Evolutionary conservation across 2,888 invertebrate species (phyloP).

Genomic region (Syrista parreyssii): DNA sequence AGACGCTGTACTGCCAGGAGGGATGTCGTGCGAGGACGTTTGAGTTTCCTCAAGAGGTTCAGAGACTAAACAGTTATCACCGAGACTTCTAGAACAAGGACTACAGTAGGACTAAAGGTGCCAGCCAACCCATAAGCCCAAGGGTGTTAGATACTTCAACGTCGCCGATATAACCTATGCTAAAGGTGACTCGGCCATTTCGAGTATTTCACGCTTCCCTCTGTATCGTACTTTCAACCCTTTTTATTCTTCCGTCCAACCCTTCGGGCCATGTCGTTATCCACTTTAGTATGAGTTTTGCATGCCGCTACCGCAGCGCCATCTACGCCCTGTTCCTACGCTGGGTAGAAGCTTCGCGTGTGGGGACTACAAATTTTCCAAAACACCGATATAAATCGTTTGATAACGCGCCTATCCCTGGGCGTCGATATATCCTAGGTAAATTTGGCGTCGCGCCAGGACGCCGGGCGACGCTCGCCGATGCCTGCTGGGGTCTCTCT

Average conservation of each 20-base stretch:
- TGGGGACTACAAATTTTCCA: slow-evolving; percentile 53
- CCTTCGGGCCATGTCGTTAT: slow-evolving; percentile 30
- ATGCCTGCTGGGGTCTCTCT: not conserved
- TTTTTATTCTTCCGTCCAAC: slow-evolving; percentile 13
- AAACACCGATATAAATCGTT: slow-evolving; percentile 59
- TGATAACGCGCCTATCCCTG: slow-evolving; percentile 49
- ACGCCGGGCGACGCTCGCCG: not conserved
- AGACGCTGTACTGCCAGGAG: not conserved
- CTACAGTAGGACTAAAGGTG: not conserved
- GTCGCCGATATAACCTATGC: not conserved
- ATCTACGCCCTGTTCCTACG: not conserved
- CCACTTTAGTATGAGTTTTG: slow-evolving; percentile 25
- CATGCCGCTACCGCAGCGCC: not conserved
- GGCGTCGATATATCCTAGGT: slow-evolving; percentile 49
- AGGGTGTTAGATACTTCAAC: not conserved
- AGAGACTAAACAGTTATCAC: not conserved
- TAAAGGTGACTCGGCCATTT: not conserved
- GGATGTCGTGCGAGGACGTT: not conserved
- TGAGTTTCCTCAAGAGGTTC: not conserved
- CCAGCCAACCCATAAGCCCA: not conserved
- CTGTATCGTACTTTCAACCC: not conserved
- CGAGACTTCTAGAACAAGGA: not conserved
- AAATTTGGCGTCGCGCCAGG: slow-evolving; percentile 44
- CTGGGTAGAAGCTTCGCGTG: slow-evolving; percentile 17
- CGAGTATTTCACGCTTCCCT: not conserved